These are phyloP conservation scores for Allygus modestus DNA, from an alignment of 2,888 invertebrate species.

Conservation along the genomic window DNA sequence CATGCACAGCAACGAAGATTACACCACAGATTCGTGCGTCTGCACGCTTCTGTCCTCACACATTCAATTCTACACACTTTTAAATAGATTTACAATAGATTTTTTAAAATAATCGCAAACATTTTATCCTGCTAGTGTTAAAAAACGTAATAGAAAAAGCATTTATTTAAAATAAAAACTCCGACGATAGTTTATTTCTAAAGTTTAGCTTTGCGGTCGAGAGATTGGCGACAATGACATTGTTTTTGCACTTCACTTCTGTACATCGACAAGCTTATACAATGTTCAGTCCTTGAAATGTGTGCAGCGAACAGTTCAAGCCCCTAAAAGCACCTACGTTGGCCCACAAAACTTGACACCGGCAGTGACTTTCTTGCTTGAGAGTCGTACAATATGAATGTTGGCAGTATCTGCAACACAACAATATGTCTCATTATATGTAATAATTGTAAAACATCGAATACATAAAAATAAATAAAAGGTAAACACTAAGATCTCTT, in stretches of 20 bases:
- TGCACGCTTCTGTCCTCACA: slow-evolving; percentile 9
- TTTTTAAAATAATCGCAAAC: slow-evolving; percentile 60
- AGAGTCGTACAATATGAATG: slow-evolving; percentile 53
- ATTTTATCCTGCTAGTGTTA: slow-evolving; percentile 56
- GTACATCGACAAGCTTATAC: slow-evolving; percentile 60
- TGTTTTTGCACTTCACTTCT: slow-evolving; percentile 59
- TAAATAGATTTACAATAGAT: slow-evolving; percentile 59
- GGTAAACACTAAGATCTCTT: background rate
- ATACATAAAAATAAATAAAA: background rate
- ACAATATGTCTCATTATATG: background rate
- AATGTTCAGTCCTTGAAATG: slow-evolving; percentile 59
- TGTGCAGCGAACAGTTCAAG: slow-evolving; percentile 61
- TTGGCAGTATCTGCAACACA: slow-evolving; percentile 61
- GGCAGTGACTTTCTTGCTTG: slow-evolving; percentile 62
- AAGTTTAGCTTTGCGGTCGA: slow-evolving; percentile 39
- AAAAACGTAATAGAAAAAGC: slow-evolving; percentile 61
- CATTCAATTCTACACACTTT: slow-evolving; percentile 53
- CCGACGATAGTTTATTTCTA: slow-evolving; percentile 17
- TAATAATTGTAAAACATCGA: slow-evolving; percentile 12
- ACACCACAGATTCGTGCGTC: slow-evolving; percentile 37
- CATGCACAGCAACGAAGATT: slow-evolving; percentile 58
- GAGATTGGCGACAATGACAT: slow-evolving; percentile 48
- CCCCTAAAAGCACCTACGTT: slow-evolving; percentile 62
- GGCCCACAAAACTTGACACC: slow-evolving; percentile 61
- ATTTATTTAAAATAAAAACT: slow-evolving; percentile 56